A percentile compares a stretch with the other conserved stretches of the same genome.
Conservation (phyloP, 37 sponge, comb jelly and placozoan genomes). For the Chondrosia reniformis region DNA sequence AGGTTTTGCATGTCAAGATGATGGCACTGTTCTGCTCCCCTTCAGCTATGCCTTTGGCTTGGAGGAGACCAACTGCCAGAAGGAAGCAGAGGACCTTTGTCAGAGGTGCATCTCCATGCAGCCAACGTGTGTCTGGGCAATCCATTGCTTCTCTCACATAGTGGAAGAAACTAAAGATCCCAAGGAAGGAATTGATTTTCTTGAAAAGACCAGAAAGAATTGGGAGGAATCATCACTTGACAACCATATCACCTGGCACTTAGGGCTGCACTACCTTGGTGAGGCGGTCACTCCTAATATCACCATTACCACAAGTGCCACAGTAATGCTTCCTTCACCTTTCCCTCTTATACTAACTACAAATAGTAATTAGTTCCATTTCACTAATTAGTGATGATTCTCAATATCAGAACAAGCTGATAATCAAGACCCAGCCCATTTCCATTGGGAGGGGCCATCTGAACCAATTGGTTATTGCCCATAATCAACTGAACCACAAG, state of each 20-base stretch:
- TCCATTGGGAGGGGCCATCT: too few relatives aligned
- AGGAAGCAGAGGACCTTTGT: constrained; percentile 11
- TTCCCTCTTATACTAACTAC: too few relatives aligned
- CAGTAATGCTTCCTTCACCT: too few relatives aligned
- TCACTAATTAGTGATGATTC: too few relatives aligned
- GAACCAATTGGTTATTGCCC: too few relatives aligned
- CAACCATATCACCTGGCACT: constrained; percentile 75
- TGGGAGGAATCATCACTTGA: constrained; percentile 41
- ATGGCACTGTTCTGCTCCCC: too few relatives aligned
- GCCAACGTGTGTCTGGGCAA: constrained; percentile 32
- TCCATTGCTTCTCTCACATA: constrained; percentile 63
- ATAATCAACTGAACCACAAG: too few relatives aligned
- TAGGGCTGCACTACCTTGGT: constrained; percentile 75
- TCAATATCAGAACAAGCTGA: too few relatives aligned
- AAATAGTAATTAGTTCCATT: too few relatives aligned
- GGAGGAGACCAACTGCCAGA: constrained; percentile 28
- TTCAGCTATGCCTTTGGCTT: constrained; percentile 41
- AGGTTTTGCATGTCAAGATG: too few relatives aligned
- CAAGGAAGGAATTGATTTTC: constrained; percentile 54
- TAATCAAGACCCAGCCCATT: too few relatives aligned
- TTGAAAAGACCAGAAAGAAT: constrained; percentile 34
- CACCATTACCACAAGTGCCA: too few relatives aligned
- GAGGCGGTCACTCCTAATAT: constrained; percentile 2
- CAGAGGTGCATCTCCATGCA: not conserved
- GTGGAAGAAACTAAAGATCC: constrained; percentile 56